A percentile compares a stretch with the other conserved stretches of the same genome.
phyloP scores from a whole-genome alignment of 2,888 invertebrate species.

The Scotopteryx bipunctaria region DNA sequence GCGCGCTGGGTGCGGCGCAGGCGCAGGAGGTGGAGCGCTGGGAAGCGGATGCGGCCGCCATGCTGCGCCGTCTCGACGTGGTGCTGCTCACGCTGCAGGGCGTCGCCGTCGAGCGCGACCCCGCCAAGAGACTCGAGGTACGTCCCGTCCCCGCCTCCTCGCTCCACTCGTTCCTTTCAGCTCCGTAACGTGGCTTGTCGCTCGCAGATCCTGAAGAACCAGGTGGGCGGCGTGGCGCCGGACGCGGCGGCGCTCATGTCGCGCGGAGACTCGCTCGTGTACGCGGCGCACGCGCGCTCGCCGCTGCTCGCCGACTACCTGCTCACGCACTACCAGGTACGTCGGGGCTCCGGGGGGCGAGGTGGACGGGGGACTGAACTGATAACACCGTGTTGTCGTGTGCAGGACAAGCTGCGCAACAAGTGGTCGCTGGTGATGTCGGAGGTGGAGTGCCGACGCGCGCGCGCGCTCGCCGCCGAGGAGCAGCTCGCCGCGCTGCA shows the following conservation, averaged over 20 bases:
- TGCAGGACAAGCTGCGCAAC: constrained; percentile 80
- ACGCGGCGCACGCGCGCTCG: constrained; percentile 84
- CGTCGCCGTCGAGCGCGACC: constrained; percentile 84
- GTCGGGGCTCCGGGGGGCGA: no score
- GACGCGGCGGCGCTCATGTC: constrained; percentile 91
- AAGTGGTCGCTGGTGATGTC: constrained; percentile 86
- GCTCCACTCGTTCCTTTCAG: no score
- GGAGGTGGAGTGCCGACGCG: constrained; percentile 82
- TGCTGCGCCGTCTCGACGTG: constrained; percentile 83
- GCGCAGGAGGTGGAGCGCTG: constrained; percentile 49
- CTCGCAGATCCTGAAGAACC: constrained; percentile 85
- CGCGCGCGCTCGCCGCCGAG: constrained; percentile 81
- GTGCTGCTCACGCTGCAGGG: constrained; percentile 84
- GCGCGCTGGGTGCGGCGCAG: constrained; percentile 30
- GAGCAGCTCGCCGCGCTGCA: constrained; percentile 78
- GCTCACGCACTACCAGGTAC: constrained; percentile 77
- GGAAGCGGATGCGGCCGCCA: constrained; percentile 45
- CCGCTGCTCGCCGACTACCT: constrained; percentile 83
- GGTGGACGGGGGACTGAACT: no score
- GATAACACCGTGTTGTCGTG: neutral
- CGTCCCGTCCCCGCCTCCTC: no score
- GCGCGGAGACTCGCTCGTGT: constrained; percentile 89
- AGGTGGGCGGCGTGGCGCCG: constrained; percentile 86
- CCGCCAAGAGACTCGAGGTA: constrained; percentile 85
- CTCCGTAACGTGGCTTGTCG: no score